A percentile compares a stretch with the other conserved stretches of the same genome.
These are phyloP conservation scores for Parauchenoglanis ngamensis DNA, from an alignment of 2,797 vertebrate genomes.

Conservation along the genomic window DNA sequence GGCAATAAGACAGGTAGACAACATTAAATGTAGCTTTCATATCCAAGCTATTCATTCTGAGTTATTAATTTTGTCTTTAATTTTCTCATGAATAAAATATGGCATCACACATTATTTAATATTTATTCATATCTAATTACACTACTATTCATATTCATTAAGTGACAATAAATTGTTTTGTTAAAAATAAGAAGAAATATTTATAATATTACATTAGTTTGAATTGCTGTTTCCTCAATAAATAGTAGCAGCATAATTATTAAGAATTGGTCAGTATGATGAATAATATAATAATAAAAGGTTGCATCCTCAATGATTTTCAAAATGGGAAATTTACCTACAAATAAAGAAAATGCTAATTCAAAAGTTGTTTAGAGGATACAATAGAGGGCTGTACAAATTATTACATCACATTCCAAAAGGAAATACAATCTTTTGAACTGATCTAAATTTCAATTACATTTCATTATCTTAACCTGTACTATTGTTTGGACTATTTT, in stretches of 20 bases:
- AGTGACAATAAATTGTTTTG: background rate
- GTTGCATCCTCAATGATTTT: background rate
- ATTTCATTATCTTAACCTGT: background rate
- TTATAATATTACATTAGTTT: background rate
- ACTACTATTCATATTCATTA: background rate
- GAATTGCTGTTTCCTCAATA: background rate
- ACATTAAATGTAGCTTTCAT: background rate
- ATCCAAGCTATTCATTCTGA: background rate
- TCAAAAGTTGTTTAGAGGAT: background rate
- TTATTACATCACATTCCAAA: background rate
- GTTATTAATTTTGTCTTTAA: background rate
- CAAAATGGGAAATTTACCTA: background rate
- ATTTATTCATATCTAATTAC: background rate
- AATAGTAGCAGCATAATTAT: background rate
- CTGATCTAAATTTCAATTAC: background rate
- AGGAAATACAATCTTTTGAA: background rate
- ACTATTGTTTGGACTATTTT: background rate
- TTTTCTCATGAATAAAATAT: background rate
- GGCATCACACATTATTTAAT: background rate
- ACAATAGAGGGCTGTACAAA: background rate
- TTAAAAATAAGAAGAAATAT: background rate
- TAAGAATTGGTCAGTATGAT: background rate
- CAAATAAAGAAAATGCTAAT: background rate
- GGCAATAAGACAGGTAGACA: background rate
- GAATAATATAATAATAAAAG: background rate